Conservation (phyloP, 2,888 invertebrate genomes). For the Automeris io region DNA sequence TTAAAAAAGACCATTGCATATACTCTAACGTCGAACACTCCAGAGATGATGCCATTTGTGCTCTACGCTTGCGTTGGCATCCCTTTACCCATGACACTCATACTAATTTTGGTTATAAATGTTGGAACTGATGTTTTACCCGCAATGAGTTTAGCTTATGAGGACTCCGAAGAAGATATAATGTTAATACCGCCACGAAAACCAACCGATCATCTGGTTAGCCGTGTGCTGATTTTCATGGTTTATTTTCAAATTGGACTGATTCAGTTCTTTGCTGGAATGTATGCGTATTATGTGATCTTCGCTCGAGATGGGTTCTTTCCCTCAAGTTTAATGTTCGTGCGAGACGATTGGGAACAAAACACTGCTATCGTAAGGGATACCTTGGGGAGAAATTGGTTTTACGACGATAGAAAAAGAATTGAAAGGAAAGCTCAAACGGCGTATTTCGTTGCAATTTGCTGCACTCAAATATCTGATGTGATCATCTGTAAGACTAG, state of each 20-base stretch:
- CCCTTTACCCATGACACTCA: conserved; percentile 81
- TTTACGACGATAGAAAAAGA: conserved; percentile 79
- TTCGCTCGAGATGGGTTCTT: conserved; percentile 88
- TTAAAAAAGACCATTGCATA: conserved; percentile 92
- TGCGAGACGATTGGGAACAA: conserved; percentile 84
- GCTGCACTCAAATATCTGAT: conserved; percentile 87
- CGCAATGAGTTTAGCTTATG: conserved; percentile 87
- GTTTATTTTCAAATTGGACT: conserved; percentile 92
- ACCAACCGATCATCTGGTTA: conserved; percentile 72
- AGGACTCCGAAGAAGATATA: conserved; percentile 85
- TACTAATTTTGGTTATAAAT: conserved; percentile 83
- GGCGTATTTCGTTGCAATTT: conserved; percentile 87
- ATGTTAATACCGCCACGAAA: conserved; percentile 80
- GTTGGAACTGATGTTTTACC: conserved; percentile 88
- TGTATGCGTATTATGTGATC: conserved; percentile 87
- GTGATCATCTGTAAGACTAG: conserved; percentile 88
- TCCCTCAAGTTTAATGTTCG: conserved; percentile 79
- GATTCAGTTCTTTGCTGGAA: conserved; percentile 88
- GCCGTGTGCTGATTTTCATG: conserved; percentile 81
- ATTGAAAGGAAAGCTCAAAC: conserved; percentile 86
- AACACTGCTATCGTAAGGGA: conserved; percentile 79
- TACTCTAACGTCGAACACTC: conserved; percentile 88
- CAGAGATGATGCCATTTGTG: conserved; percentile 90
- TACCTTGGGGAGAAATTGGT: conserved; percentile 87
- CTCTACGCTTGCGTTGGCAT: conserved; percentile 83